phyloP scores from a whole-genome alignment of 2,113 vertebrate genomes.

The Psettodes erumei region DNA sequence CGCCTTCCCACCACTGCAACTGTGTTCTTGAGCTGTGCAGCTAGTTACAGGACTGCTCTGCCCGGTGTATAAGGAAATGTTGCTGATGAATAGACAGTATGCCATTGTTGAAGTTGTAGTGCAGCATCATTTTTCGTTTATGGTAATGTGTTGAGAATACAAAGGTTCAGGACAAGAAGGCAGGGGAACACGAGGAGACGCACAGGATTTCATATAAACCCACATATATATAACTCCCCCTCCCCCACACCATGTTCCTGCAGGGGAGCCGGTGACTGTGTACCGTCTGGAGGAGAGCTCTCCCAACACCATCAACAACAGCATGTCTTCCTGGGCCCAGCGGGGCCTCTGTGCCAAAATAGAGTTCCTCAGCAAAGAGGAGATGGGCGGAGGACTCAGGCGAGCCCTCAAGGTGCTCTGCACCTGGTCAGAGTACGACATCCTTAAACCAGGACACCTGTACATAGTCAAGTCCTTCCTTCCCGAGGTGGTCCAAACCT shows the following conservation, averaged over 20 bases:
- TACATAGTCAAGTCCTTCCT: slow-evolving; percentile 99
- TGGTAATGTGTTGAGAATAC: not conserved
- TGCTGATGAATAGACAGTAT: not conserved
- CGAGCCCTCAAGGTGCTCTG: slow-evolving; percentile 96
- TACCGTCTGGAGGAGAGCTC: slow-evolving; percentile 98
- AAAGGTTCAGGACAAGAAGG: not conserved
- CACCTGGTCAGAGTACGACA: slow-evolving; percentile 97
- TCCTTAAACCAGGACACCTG: slow-evolving; percentile 95
- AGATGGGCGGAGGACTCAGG: slow-evolving; percentile 97
- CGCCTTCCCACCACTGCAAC: not conserved
- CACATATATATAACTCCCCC: not conserved
- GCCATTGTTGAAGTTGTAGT: not conserved
- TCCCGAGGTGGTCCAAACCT: slow-evolving; percentile 95
- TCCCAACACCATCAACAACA: slow-evolving; percentile 96
- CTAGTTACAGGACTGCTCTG: too few species aligned
- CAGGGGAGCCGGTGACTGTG: slow-evolving; percentile 96
- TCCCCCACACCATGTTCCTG: not conserved
- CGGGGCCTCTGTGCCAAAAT: slow-evolving; percentile 98
- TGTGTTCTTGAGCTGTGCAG: not conserved
- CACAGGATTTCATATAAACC: not conserved
- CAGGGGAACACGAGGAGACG: not conserved
- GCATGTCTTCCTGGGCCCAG: slow-evolving; percentile 99
- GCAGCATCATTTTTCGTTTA: not conserved
- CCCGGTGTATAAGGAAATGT: not conserved
- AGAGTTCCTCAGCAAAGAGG: slow-evolving; percentile 98